Base-by-base conservation (phyloP, 2,888 invertebrate genomes). In the Germaria angustata region DNA sequence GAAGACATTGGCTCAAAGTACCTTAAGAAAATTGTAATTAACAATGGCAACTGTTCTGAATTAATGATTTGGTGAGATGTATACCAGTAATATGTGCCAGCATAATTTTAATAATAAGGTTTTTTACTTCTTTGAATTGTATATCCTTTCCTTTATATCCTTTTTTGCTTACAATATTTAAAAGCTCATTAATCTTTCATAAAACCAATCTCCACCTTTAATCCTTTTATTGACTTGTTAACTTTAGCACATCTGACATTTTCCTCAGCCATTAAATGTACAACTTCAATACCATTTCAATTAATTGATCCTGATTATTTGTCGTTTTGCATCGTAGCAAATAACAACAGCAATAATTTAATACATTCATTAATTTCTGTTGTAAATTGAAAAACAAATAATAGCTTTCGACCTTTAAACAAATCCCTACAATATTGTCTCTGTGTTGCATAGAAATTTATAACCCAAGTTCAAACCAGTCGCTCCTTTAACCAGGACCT, bases 241-340 rank as follows among this genome's bases (percentile, higher is more conserved):
- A 63, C 59, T 73, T 53, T 7, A 32, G 9, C 22, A 24, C 13
- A 39, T n/a, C n/a, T 32, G 39, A 20, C 20, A 49, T 20, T 6
- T 22, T 46, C 20, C 41, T 2, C 11, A 36, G 17, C 4, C 17
- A 49, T 34, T 55, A 28, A 46, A 36, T 28, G 28, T 11, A 28
- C 28, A 51, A 5, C 13, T 46, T 44, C 3, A n/a, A 17, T 36
- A 11, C 11, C 15, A 28, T 36, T 28, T 34, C 32, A 53, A 66
- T 73, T 73, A 80, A 73, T 73, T 73, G 73, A 73, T 66, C 66
- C 46, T 53, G 61, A 73, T 73, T 61, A 46, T 51, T 57, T 44
- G 66, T 72, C 72, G 51, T 11, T 55, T 59, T 49, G 13, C 36
- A 15, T 13, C 53, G 61, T 41, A 46, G 41, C 66, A 39, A 72